Evolutionary conservation across 2,888 invertebrate species (phyloP).

Genomic region (Megaustenia siamemsis): DNA sequence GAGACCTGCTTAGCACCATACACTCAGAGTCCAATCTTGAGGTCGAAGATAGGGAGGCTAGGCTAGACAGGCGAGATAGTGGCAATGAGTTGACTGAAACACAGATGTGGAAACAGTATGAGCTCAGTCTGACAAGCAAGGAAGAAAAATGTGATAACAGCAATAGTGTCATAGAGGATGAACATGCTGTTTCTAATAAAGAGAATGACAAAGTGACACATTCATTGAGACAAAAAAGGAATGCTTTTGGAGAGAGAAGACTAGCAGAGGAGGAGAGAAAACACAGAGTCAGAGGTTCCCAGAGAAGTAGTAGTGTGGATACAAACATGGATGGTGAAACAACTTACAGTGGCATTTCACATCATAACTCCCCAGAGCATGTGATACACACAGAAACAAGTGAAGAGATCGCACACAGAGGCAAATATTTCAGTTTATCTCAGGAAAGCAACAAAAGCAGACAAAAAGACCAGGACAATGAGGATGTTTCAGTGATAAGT

Average conservation of each 20-base stretch:
- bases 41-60: background rate
- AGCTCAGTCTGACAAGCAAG: constrained; percentile 63
- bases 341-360: background rate
- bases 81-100: constrained; percentile 63
- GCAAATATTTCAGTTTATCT: background rate
- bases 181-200: background rate
- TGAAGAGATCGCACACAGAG: background rate
- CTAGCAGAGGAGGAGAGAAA: background rate
- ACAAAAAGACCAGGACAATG: background rate
- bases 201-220: background rate
- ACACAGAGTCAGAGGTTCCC: background rate
- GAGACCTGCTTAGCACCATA: constrained; percentile 57
- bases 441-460: background rate
- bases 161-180: background rate
- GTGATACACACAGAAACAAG: background rate
- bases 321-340: background rate
- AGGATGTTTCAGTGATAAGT: constrained; percentile 19
- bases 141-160: constrained; percentile 51
- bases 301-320: background rate
- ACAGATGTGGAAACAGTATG: constrained; percentile 66
- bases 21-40: constrained; percentile 35
- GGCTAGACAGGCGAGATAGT: constrained; percentile 46
- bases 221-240: background rate
- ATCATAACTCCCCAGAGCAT: background rate
- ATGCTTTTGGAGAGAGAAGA: constrained; percentile 45